Evolutionary conservation across 1,140 invertebrate species (phyloP).

Genomic region (Bombus pyrosoma): DNA sequence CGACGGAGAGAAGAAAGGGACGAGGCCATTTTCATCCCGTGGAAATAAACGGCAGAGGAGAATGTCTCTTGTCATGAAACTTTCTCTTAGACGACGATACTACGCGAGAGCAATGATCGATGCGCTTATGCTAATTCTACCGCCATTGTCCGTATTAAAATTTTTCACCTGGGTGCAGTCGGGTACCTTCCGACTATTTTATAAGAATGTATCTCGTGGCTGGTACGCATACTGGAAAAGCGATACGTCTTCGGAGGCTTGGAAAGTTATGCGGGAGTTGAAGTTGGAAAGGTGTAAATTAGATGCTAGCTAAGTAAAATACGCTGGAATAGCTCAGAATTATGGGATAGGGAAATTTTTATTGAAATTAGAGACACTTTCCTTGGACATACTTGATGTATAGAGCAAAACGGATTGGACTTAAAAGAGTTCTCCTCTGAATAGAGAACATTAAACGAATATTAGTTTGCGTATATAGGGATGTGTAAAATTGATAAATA

Average conservation of each 20-base stretch:
- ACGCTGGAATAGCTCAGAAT: background rate
- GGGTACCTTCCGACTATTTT: background rate
- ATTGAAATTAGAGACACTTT: background rate
- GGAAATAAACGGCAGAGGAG: background rate
- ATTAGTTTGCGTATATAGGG: too few species aligned
- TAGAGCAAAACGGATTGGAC: too few species aligned
- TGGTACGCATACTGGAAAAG: too few species aligned
- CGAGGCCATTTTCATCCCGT: background rate
- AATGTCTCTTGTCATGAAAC: background rate
- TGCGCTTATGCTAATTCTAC: slow-evolving; percentile 38
- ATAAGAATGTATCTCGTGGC: too few species aligned
- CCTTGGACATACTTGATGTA: too few species aligned
- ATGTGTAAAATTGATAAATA: too few species aligned
- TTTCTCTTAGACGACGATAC: background rate
- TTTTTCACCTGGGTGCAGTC: background rate
- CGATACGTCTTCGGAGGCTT: background rate
- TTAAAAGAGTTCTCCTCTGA: too few species aligned
- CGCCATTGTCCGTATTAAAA: slow-evolving; percentile 42
- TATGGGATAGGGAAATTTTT: background rate
- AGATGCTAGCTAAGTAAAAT: background rate
- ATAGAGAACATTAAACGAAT: too few species aligned
- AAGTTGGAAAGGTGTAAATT: background rate
- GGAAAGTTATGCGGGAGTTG: background rate
- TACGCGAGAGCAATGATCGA: slow-evolving; percentile 14
- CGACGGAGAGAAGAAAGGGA: too few species aligned